These are phyloP conservation scores for Philereme vetulata DNA, from an alignment of 2,888 invertebrate genomes.

Conservation along the genomic window DNA sequence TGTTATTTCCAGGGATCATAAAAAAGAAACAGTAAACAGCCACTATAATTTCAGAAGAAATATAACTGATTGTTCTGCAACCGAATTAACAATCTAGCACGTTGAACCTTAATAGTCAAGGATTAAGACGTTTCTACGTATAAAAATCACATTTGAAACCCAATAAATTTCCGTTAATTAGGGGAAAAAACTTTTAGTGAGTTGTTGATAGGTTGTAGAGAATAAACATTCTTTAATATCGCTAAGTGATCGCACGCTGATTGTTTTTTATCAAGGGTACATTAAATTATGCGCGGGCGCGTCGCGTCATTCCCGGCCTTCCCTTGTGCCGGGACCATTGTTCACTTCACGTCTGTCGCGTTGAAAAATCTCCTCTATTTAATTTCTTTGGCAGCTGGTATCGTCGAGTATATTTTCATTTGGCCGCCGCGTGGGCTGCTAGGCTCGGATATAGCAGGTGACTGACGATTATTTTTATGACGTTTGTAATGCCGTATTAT, in stretches of 20 bases:
- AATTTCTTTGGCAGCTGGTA: slow-evolving; percentile 78
- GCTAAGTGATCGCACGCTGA: slow-evolving; percentile 31
- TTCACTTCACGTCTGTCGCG: slow-evolving; percentile 66
- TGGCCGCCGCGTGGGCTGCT: slow-evolving; percentile 68
- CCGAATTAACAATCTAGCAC: slow-evolving; percentile 11
- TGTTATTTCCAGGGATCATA: slow-evolving; percentile 24
- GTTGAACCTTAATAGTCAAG: not conserved
- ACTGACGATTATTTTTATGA: slow-evolving; percentile 76
- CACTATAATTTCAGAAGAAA: slow-evolving; percentile 18
- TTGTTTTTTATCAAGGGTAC: slow-evolving; percentile 37
- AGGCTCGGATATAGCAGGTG: slow-evolving; percentile 67
- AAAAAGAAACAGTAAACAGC: slow-evolving; percentile 24
- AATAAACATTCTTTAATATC: slow-evolving; percentile 29
- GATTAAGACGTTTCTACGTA: slow-evolving; percentile 24
- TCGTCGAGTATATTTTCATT: slow-evolving; percentile 75
- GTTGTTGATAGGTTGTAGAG: slow-evolving; percentile 41
- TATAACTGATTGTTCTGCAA: slow-evolving; percentile 16
- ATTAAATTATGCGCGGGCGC: slow-evolving; percentile 35
- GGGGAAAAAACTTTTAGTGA: slow-evolving; percentile 35
- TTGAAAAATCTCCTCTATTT: slow-evolving; percentile 78
- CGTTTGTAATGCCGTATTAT: slow-evolving; percentile 70
- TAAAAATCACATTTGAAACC: slow-evolving; percentile 31
- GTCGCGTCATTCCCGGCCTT: slow-evolving; percentile 61
- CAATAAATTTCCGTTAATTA: slow-evolving; percentile 47
- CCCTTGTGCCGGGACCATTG: slow-evolving; percentile 73